phyloP scores from a whole-genome alignment of 2,113 vertebrate species.

The Nothobranchius kuhntae region DNA sequence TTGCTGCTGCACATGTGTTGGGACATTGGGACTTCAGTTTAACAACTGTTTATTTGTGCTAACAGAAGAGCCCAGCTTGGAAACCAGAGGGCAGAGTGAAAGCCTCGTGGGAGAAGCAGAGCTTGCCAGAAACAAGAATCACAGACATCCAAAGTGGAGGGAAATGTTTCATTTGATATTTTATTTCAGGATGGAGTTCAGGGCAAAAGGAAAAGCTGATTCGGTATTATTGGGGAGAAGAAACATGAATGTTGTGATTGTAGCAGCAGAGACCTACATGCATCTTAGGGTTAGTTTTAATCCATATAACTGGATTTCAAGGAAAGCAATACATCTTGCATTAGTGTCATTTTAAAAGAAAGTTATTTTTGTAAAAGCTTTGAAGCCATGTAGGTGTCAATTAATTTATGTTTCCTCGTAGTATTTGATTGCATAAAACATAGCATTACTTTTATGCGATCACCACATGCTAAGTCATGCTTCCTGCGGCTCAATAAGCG shows the following conservation, averaged over 20 bases:
- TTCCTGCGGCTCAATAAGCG: too few relatives aligned
- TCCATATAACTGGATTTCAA: too few relatives aligned
- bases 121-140: constrained; percentile 49
- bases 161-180: constrained; percentile 12
- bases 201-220: constrained; percentile 9
- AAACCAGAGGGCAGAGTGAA: constrained; percentile 37
- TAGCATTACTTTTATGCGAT: too few relatives aligned
- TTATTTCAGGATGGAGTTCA: constrained; percentile 27
- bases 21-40: constrained; percentile 48
- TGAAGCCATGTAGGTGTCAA: too few relatives aligned
- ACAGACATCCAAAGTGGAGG: constrained; percentile 47
- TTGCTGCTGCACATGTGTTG: constrained; percentile 26
- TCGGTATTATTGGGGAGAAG: constrained; percentile 4
- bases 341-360: too few relatives aligned
- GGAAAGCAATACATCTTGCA: too few relatives aligned
- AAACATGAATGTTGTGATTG: background rate
- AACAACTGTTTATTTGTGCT: constrained; percentile 64
- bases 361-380: too few relatives aligned
- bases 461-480: too few relatives aligned
- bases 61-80: constrained; percentile 31
- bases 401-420: too few relatives aligned
- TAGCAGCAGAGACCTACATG: background rate
- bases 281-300: too few relatives aligned
- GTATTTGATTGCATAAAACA: too few relatives aligned
- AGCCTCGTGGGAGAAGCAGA: constrained; percentile 43